Base-by-base conservation (phyloP, 2,888 invertebrate genomes). In the Brenthis daphne region DNA sequence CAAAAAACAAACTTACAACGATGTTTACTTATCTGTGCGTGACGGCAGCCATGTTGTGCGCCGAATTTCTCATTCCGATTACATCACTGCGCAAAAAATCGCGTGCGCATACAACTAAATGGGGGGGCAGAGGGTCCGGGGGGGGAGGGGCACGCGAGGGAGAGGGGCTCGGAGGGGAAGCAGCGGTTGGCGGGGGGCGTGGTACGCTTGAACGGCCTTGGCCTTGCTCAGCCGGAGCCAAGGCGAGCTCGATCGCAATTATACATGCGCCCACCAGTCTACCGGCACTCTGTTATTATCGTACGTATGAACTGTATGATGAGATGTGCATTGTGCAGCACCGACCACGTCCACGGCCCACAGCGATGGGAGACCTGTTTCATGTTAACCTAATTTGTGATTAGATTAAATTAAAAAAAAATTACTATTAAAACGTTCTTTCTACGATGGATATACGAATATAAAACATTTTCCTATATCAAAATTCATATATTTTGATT, bases 51-150 rank as follows among this genome's bases (percentile, higher is more conserved):
- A 88, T 86, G 87, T 86, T 88, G 83, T 83, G 85, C 87, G 89
- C 89, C 89, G 87, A 91, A 90, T 87, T 88, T 87, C 83, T 82
- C 63, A 63, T 63, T 63, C 53, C 63, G 86, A 89, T 91, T 91
- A 92, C 90, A 91, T 92, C 92, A 92, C 84, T 84, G 85, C 82
- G 87, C 89, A 90, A 91, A 91, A 91, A 89, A 86, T 82, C 79
- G 84, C 82, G 84, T 85, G 86, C 86, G 83, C 85, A 83, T 81
- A 82, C 76, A 75, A 73, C 73, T 33, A 72, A 58, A 16, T 24
- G 72, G 74, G 64, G 68, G 71, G 69, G 70, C 55, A 69, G 65
- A 69, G 75, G 73, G 61, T 14, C 33, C 56, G 73, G 64, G 69
- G 57, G 57, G 74, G 69, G 64, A 65, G 71, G 73, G 56, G 75